A percentile compares a stretch with the other conserved stretches of the same genome.
Evolutionary conservation across 2,888 invertebrate species (phyloP).

Genomic region (Lottia gigantea): DNA sequence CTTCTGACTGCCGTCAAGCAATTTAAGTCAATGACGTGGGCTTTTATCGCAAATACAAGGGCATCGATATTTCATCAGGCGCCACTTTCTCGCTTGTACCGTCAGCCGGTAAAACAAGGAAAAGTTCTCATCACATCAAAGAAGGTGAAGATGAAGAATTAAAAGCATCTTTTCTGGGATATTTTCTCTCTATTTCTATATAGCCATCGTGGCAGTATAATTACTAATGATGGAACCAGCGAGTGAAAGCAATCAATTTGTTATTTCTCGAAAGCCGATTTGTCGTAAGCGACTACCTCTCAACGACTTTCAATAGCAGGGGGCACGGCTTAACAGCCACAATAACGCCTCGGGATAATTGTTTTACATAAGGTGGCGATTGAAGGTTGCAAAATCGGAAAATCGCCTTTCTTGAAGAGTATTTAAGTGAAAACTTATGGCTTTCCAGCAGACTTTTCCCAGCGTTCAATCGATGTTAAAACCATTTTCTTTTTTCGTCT

Average conservation of each 20-base stretch:
- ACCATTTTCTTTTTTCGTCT: slow-evolving; percentile 4
- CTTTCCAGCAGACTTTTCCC: slow-evolving; percentile 8
- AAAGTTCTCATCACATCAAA: slow-evolving; percentile 31
- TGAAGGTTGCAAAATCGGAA: slow-evolving; percentile 11
- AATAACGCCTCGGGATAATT: not conserved
- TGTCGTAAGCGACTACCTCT: slow-evolving; percentile 10
- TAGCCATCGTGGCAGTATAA: not conserved
- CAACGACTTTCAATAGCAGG: slow-evolving; percentile 8
- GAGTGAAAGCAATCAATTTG: slow-evolving; percentile 4
- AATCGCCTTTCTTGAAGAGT: slow-evolving; percentile 11
- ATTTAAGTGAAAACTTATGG: slow-evolving; percentile 11
- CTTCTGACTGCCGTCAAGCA: slow-evolving; percentile 4
- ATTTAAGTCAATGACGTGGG: slow-evolving; percentile 22
- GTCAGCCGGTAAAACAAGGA: slow-evolving; percentile 22
- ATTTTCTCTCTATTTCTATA: slow-evolving; percentile 11
- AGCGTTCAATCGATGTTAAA: slow-evolving; percentile 1
- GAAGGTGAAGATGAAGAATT: slow-evolving; percentile 25
- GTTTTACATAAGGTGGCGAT: slow-evolving; percentile 11
- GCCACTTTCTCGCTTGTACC: slow-evolving; percentile 16
- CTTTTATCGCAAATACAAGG: slow-evolving; percentile 23
- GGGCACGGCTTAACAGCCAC: slow-evolving; percentile 6
- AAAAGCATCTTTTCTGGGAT: slow-evolving; percentile 28
- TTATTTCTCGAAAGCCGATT: slow-evolving; percentile 8
- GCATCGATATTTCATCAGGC: slow-evolving; percentile 24
- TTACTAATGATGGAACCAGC: not conserved